Evolutionary conservation across 2,113 vertebrate species (phyloP).

Genomic region (Chinchilla lanigera): DNA sequence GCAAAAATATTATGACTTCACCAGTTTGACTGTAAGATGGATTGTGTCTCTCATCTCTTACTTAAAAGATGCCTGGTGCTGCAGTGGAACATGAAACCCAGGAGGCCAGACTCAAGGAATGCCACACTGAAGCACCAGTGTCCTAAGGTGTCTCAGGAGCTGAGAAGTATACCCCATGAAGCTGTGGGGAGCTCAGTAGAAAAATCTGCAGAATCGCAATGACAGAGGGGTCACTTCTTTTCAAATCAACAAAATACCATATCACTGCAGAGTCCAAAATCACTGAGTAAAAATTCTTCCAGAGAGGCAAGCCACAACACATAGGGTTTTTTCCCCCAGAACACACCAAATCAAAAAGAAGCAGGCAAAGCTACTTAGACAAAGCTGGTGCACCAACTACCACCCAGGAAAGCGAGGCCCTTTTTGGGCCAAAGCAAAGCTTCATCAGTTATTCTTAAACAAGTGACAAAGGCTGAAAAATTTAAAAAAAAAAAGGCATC

Average conservation of each 20-base stretch:
- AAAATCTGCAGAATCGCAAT: not conserved
- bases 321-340: not conserved
- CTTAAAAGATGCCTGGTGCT: conserved; percentile 38
- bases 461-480: not conserved
- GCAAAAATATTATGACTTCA: conserved; percentile 73
- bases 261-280: not conserved
- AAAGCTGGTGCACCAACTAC: not conserved
- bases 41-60: conserved; percentile 44
- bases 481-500: not conserved
- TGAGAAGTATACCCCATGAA: not conserved
- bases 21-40: conserved; percentile 39
- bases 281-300: conserved; percentile 38
- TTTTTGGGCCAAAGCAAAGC: conserved; percentile 1
- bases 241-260: not conserved
- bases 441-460: not conserved
- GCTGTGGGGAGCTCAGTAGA: not conserved
- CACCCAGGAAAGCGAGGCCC: not conserved
- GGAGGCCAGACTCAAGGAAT: not conserved
- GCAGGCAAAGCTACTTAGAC: not conserved
- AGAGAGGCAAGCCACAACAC: conserved; percentile 20
- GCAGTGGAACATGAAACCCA: not conserved
- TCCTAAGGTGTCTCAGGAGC: not conserved
- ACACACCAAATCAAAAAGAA: not conserved
- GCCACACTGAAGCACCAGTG: not conserved
- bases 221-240: not conserved